Conservation (phyloP, 2,888 invertebrate genomes). For the Tupiocoris notatus region DNA sequence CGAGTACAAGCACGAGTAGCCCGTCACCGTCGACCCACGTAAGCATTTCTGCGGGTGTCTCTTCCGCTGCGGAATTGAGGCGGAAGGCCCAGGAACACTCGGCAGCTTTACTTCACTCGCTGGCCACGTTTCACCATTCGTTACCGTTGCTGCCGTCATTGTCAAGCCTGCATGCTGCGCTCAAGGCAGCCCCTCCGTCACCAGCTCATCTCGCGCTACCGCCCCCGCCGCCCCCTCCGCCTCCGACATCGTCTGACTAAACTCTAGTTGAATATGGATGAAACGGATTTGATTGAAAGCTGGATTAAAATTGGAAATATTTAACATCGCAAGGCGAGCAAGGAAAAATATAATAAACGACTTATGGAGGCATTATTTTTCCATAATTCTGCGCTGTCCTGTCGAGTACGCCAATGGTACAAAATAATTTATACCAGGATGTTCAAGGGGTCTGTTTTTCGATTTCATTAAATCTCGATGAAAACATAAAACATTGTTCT, state of each 20-base stretch:
- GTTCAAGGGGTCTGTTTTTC: too few relatives aligned
- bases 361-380: too few relatives aligned
- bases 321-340: too few relatives aligned
- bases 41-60: conserved; percentile 49
- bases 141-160: conserved; percentile 52
- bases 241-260: conserved; percentile 51
- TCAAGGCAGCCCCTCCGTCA: conserved; percentile 46
- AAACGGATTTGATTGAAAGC: too few relatives aligned
- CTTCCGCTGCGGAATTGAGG: conserved; percentile 84
- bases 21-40: conserved; percentile 11
- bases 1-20: conserved; percentile 38
- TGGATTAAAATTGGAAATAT: too few relatives aligned
- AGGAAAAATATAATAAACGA: too few relatives aligned
- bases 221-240: conserved; percentile 54
- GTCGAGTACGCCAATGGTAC: too few relatives aligned
- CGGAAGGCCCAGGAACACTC: conserved; percentile 94
- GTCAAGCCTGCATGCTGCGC: conserved; percentile 51
- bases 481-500: too few relatives aligned
- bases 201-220: conserved; percentile 48
- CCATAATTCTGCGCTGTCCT: too few relatives aligned
- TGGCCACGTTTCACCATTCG: conserved; percentile 53
- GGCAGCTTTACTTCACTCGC: conserved; percentile 72
- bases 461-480: too few relatives aligned
- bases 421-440: too few relatives aligned
- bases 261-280: too few relatives aligned